Conservation (phyloP, 2,797 vertebrate genomes). For the Podarcis lilfordi region DNA sequence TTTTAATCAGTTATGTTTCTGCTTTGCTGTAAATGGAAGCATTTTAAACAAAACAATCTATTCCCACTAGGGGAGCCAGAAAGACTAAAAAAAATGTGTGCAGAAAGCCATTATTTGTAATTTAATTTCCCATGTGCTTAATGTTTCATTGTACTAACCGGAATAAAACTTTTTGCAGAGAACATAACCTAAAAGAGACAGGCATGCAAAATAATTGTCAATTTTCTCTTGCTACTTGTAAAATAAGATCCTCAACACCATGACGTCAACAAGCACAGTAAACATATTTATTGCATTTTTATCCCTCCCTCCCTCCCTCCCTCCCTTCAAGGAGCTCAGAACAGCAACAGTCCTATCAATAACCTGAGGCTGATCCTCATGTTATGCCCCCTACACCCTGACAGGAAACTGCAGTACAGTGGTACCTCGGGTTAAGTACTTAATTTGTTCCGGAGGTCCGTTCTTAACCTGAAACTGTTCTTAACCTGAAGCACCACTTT, state of each 20-base stretch:
- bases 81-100: background rate
- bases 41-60: background rate
- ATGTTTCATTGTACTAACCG: background rate
- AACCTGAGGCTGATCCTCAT: background rate
- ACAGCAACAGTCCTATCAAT: background rate
- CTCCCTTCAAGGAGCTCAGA: background rate
- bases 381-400: background rate
- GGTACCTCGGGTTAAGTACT: too few relatives aligned
- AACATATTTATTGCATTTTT: background rate
- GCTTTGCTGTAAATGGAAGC: conserved; percentile 28
- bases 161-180: background rate
- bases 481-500: too few relatives aligned
- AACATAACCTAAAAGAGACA: background rate
- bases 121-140: too few relatives aligned
- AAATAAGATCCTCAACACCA: background rate
- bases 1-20: background rate
- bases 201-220: background rate
- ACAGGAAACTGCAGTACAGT: background rate
- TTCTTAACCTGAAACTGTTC: too few relatives aligned
- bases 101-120: background rate
- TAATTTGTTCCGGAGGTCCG: too few relatives aligned
- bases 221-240: too few relatives aligned
- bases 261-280: background rate
- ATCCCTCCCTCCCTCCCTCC: background rate
- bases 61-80: background rate